phyloP scores from a whole-genome alignment of 2,797 vertebrate species.

The Premnoplex brunnescens region DNA sequence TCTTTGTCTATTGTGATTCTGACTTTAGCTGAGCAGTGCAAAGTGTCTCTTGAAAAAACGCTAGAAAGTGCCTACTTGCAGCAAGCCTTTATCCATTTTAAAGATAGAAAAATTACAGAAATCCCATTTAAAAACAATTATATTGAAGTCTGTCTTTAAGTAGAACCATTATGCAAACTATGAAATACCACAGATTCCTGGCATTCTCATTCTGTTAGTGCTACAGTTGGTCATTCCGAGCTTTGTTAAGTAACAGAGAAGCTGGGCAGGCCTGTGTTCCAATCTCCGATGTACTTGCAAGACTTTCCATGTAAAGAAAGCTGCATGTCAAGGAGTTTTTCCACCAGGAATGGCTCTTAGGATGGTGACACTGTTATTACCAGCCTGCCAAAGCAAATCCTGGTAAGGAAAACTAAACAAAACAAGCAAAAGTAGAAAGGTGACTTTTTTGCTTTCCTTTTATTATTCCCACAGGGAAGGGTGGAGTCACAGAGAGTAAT shows the following conservation, averaged over 20 bases:
- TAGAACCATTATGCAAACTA: neutral
- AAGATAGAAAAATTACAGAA: neutral
- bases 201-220: neutral
- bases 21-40: neutral
- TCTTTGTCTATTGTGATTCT: neutral
- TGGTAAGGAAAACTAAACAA: neutral
- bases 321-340: neutral
- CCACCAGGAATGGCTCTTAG: neutral
- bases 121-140: neutral
- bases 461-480: neutral
- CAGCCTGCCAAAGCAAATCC: neutral
- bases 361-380: neutral
- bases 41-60: neutral
- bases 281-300: neutral
- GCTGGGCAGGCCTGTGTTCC: neutral
- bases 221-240: neutral
- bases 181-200: slow-evolving; percentile 31
- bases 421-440: neutral
- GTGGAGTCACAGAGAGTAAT: slow-evolving; percentile 22
- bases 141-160: neutral
- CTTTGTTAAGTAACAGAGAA: neutral
- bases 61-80: neutral
- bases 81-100: neutral
- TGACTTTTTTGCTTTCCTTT: neutral
- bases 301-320: neutral